These are phyloP conservation scores for Iphiclides podalirius DNA, from an alignment of 2,888 invertebrate species.

Conservation along the genomic window DNA sequence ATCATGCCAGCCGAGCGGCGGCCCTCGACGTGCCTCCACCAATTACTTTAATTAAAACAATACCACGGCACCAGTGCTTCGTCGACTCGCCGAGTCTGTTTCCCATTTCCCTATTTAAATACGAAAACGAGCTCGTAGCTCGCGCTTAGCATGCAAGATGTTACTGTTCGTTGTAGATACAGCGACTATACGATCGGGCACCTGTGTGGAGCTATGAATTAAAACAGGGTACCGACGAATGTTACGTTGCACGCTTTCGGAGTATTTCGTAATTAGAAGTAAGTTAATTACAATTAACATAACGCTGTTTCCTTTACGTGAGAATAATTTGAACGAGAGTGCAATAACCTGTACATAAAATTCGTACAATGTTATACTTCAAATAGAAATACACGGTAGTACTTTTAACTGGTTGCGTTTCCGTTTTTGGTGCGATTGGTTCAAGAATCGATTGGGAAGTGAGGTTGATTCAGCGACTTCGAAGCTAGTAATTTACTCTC, in stretches of 20 bases:
- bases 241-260: conserved; percentile 12
- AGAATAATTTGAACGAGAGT: background rate
- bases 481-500: conserved; percentile 77
- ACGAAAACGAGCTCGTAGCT: conserved; percentile 74
- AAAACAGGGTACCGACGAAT: conserved; percentile 22
- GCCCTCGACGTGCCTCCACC: conserved; percentile 76
- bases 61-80: conserved; percentile 73
- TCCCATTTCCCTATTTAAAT: conserved; percentile 80
- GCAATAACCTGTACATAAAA: too few relatives aligned
- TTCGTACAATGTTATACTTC: background rate
- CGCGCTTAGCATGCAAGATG: conserved; percentile 71
- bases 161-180: conserved; percentile 51
- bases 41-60: conserved; percentile 81
- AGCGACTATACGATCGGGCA: conserved; percentile 45
- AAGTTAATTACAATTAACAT: conserved; percentile 8
- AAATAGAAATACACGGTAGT: conserved; percentile 36
- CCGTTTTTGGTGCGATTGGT: conserved; percentile 53
- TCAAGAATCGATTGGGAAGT: conserved; percentile 73
- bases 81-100: conserved; percentile 76
- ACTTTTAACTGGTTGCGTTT: conserved; percentile 51
- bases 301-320: background rate
- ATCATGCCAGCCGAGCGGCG: conserved; percentile 71
- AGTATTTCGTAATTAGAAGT: conserved; percentile 21
- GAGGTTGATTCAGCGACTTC: conserved; percentile 74
- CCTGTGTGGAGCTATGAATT: conserved; percentile 38